A percentile compares a stretch with the other conserved stretches of the same genome.
Conservation (phyloP, 2,797 vertebrate genomes). For the Mormyrus hasselquistii region DNA sequence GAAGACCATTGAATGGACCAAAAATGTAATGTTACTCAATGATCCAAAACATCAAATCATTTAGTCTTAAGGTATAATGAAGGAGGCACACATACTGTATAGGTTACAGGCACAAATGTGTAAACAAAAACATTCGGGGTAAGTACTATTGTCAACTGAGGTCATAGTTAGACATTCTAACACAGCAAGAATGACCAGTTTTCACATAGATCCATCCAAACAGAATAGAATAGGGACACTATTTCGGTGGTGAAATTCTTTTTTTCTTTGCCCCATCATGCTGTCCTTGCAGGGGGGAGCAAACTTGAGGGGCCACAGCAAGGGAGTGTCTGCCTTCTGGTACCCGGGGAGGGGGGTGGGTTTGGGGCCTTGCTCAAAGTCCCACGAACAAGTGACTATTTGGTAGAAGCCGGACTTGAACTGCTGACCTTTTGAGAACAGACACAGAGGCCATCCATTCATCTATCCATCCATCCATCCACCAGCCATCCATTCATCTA, state of each 20-base stretch:
- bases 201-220: background rate
- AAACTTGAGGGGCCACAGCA: background rate
- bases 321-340: background rate
- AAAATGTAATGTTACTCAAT: too few relatives aligned
- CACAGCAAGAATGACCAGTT: background rate
- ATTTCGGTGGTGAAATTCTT: background rate
- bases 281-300: background rate
- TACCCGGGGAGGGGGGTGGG: background rate
- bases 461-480: background rate
- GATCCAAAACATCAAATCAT: background rate
- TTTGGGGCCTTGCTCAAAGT: background rate
- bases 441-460: background rate
- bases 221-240: background rate
- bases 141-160: background rate
- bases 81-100: background rate
- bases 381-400: background rate
- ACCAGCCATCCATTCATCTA: background rate
- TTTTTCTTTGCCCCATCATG: background rate
- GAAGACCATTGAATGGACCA: too few relatives aligned
- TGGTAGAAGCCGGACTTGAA: background rate
- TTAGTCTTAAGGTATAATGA: background rate
- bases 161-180: background rate
- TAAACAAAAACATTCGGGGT: background rate
- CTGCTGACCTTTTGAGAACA: background rate
- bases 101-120: background rate